Percentiles rank a stretch among this genome's conserved stretches.
Evolutionary conservation across 92 coral and sea anemone genomes (phyloP).

Genomic region (Porites rus): DNA sequence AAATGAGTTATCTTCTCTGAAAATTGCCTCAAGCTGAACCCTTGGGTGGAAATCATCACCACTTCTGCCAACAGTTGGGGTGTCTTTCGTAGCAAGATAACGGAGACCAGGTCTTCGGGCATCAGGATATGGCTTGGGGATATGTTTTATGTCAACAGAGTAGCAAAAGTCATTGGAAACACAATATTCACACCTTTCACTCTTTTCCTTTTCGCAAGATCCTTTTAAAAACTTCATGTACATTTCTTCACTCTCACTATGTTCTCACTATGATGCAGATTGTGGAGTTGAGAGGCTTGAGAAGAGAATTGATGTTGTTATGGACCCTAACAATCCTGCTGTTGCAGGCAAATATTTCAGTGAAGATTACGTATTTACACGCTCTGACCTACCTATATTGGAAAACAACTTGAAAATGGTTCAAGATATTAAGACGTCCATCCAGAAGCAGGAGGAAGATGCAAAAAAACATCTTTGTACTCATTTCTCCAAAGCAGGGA

Average conservation of each 20-base stretch:
- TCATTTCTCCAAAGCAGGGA: too few relatives aligned
- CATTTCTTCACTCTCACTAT: slow-evolving; percentile 53
- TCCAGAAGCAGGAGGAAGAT: too few relatives aligned
- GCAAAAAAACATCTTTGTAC: too few relatives aligned
- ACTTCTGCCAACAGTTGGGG: slow-evolving; percentile 48
- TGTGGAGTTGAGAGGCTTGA: neutral
- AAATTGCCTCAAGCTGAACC: slow-evolving; percentile 49
- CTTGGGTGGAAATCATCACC: slow-evolving; percentile 64
- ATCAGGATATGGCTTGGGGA: slow-evolving; percentile 58
- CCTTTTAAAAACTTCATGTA: slow-evolving; percentile 53
- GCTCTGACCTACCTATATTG: slow-evolving; percentile 1
- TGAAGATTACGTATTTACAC: slow-evolving; percentile 25
- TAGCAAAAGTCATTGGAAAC: slow-evolving; percentile 44
- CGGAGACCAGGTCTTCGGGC: slow-evolving; percentile 44
- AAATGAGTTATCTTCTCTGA: slow-evolving; percentile 1
- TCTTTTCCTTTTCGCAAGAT: slow-evolving; percentile 24
- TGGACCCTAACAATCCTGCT: slow-evolving; percentile 43
- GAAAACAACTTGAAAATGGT: slow-evolving; percentile 43
- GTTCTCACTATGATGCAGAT: slow-evolving; percentile 23
- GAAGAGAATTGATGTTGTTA: neutral
- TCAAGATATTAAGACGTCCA: slow-evolving; percentile 2
- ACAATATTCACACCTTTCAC: slow-evolving; percentile 43
- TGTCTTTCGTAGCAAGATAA: slow-evolving; percentile 51
- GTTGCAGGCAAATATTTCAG: slow-evolving; percentile 49
- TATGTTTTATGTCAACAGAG: slow-evolving; percentile 19